A percentile compares a stretch with the other conserved stretches of the same genome.
These are phyloP conservation scores for Cepaea hortensis DNA, from an alignment of 2,888 invertebrate genomes.

Conservation along the genomic window DNA sequence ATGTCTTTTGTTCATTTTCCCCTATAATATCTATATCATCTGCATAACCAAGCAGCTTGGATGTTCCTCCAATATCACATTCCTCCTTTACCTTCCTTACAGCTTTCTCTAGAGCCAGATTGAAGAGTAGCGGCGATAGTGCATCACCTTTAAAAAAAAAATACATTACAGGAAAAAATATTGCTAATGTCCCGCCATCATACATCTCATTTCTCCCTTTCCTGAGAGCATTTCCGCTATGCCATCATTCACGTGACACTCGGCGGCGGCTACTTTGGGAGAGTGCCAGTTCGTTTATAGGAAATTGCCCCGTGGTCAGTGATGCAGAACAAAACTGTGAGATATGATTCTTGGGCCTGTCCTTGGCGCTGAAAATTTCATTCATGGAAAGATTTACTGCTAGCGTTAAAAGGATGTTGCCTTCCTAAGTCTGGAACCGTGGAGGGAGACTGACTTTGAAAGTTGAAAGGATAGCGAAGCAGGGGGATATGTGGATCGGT, in stretches of 20 bases:
- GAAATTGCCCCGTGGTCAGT: background rate
- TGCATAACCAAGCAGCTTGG: too few relatives aligned
- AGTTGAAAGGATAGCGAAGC: too few relatives aligned
- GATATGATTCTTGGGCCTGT: background rate
- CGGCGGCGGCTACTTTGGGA: background rate
- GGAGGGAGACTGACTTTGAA: too few relatives aligned
- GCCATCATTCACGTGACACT: background rate
- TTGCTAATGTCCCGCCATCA: background rate
- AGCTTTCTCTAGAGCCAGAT: too few relatives aligned
- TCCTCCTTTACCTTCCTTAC: too few relatives aligned
- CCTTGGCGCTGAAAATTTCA: constrained; percentile 22
- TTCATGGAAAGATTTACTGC: constrained; percentile 19
- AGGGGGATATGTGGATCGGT: too few relatives aligned
- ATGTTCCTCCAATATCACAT: too few relatives aligned
- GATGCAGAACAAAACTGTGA: constrained; percentile 9
- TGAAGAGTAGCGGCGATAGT: too few relatives aligned
- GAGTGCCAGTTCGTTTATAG: constrained; percentile 8
- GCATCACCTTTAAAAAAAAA: too few relatives aligned
- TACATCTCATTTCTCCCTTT: background rate
- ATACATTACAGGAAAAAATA: background rate
- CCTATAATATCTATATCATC: too few relatives aligned
- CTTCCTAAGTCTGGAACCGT: background rate
- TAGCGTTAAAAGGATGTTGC: background rate
- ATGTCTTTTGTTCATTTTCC: too few relatives aligned
- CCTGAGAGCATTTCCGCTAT: background rate